A percentile compares a stretch with the other conserved stretches of the same genome.
These are phyloP conservation scores for Psilopsiagon aurifrons DNA, from an alignment of 2,113 vertebrate genomes.

Conservation along the genomic window DNA sequence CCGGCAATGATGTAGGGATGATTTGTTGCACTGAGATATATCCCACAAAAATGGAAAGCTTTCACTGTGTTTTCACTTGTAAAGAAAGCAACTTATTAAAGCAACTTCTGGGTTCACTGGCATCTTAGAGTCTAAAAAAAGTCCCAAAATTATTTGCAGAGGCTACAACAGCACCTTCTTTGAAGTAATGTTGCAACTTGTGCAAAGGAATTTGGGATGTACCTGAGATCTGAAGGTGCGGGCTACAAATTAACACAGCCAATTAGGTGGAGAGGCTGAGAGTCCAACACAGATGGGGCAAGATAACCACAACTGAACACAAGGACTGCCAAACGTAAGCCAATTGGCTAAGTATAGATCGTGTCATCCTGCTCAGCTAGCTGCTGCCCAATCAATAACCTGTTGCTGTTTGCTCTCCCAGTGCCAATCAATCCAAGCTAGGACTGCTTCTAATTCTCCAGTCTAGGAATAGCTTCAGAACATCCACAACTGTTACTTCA, in stretches of 20 bases:
- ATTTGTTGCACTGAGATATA: background rate
- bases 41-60: slow-evolving; percentile 13
- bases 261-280: slow-evolving; percentile 54
- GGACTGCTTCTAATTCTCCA: slow-evolving; percentile 41
- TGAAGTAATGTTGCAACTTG: slow-evolving; percentile 69
- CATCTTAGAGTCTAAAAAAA: slow-evolving; percentile 39
- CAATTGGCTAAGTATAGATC: slow-evolving; percentile 3
- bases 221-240: slow-evolving; percentile 53
- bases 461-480: slow-evolving; percentile 33
- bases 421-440: slow-evolving; percentile 5
- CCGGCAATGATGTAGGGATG: background rate
- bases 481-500: slow-evolving; percentile 29
- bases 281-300: slow-evolving; percentile 49
- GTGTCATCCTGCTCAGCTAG: slow-evolving; percentile 6
- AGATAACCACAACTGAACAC: slow-evolving; percentile 47
- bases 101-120: slow-evolving; percentile 29
- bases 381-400: slow-evolving; percentile 47
- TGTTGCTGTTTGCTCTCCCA: slow-evolving; percentile 11
- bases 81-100: slow-evolving; percentile 38
- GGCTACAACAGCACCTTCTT: slow-evolving; percentile 55
- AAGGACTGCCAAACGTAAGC: slow-evolving; percentile 23
- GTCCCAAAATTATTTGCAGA: slow-evolving; percentile 46
- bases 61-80: background rate
- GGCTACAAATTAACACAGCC: slow-evolving; percentile 62
- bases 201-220: slow-evolving; percentile 58